A percentile compares a stretch with the other conserved stretches of the same genome.
These are phyloP conservation scores for Sminthopsis crassicaudata DNA, from an alignment of 2,113 vertebrate genomes.

Conservation along the genomic window DNA sequence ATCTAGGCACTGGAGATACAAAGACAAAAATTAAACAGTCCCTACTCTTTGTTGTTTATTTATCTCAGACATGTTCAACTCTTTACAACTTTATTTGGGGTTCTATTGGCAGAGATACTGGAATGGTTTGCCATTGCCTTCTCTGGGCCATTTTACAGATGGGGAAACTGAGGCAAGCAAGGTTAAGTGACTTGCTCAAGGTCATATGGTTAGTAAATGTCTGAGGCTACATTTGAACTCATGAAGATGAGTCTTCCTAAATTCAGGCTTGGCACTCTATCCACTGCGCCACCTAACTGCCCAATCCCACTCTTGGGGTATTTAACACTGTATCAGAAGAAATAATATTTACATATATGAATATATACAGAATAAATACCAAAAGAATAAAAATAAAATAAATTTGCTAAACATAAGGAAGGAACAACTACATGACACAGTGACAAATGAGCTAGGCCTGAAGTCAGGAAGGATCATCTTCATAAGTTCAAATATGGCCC, in stretches of 20 bases:
- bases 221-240: not conserved
- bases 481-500: no score
- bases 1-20: no score
- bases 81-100: no score
- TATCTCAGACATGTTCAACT: no score
- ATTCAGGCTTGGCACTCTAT: not conserved
- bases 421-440: no score
- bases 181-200: not conserved
- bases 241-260: not conserved
- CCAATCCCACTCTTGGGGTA: not conserved
- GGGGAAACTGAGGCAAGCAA: not conserved
- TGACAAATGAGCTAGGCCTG: no score
- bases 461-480: no score
- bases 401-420: not conserved
- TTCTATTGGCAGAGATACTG: no score
- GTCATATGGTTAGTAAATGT: not conserved
- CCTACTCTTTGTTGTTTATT: no score
- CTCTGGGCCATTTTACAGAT: not conserved
- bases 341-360: not conserved
- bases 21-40: no score
- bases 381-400: not conserved
- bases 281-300: not conserved
- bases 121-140: no score
- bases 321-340: not conserved
- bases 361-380: not conserved